Evolutionary conservation across 2,113 vertebrate species (phyloP).

Genomic region (Accipiter cooperii): DNA sequence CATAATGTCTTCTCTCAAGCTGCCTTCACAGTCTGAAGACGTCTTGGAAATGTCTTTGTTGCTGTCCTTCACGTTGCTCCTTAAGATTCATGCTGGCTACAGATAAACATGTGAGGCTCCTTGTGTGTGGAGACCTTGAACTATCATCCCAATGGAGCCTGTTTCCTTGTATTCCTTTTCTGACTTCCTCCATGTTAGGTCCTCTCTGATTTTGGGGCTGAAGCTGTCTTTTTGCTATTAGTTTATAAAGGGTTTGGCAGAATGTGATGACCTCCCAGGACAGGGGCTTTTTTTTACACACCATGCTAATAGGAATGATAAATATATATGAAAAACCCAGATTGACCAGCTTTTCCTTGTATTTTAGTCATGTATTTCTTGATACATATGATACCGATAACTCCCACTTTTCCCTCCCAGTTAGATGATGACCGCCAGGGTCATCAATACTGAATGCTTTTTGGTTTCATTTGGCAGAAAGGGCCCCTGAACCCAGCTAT

Average conservation of each 20-base stretch:
- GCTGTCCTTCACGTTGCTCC: not conserved
- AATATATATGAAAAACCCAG: not conserved
- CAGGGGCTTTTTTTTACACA: not conserved
- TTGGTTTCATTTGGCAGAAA: not conserved
- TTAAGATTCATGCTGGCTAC: not conserved
- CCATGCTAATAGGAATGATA: not conserved
- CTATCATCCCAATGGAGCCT: not conserved
- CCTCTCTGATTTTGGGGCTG: not conserved
- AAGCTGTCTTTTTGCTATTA: not conserved
- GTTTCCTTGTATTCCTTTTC: not conserved
- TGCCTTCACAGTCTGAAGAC: not conserved
- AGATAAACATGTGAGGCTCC: not conserved
- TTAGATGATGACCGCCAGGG: not conserved
- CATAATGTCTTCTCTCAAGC: not conserved
- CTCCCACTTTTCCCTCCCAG: not conserved
- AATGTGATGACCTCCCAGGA: not conserved
- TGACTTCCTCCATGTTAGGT: not conserved
- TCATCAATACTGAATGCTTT: not conserved
- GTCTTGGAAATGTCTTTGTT: not conserved
- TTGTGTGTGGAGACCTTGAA: not conserved
- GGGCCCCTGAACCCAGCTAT: not conserved
- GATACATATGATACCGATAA: not conserved
- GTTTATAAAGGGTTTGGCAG: not conserved
- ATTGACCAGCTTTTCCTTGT: not conserved
- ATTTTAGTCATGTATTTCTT: not conserved